Evolutionary conservation across 2,113 vertebrate genomes (phyloP), one percentile per base, ranked within the genome.

Genomic region (Melanostigma gelatinosum): DNA sequence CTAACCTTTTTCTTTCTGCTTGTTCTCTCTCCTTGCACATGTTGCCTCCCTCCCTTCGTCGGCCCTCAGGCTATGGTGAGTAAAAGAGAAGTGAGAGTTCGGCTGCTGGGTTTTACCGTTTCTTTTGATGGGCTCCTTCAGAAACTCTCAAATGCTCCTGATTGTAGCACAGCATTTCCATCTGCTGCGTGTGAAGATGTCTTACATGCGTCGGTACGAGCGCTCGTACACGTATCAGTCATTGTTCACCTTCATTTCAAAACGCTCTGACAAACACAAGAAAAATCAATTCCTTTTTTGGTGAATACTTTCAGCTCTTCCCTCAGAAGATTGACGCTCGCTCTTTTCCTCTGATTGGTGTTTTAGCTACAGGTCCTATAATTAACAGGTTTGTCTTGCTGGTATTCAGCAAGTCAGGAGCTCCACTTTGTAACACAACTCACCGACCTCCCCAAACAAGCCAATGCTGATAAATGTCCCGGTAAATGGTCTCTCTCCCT

Each of bases 11-110:
- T 50, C 34, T 80, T 55, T 76, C 48, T 82, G 85, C n/a, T 77
- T 61, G 1, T 72, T 77, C 27, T 85, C 27, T 66, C 42, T 80
- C 36, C 55, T 69, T 24, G 20, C 46, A 52, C 77, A 58, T 40
- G 22, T 69, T 22, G 11, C 27, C 77, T 72, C n/a, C 32, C 66
- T 76, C 38, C 42, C 34, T 16, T 13, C 27, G 0, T 15, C 20
- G 29, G 6, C 44, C 87, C 52, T 68, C 86, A 93, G 92, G 92
- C 92, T 9, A 93, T 93, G 92, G 92, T 93, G 83, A 93, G 92
- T 92, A 87, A 83, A 77, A 34, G 64, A 75, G 22, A 29, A 61
- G n/a, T 12, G 55, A 80, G 52, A 64, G 60, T 69, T 84, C 4
- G 66, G 32, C 64, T 62, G 64, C 36, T 44, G 12, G 32, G 50